Base-by-base conservation (phyloP, 1,140 invertebrate species). In the Pogonomyrmex californicus region DNA sequence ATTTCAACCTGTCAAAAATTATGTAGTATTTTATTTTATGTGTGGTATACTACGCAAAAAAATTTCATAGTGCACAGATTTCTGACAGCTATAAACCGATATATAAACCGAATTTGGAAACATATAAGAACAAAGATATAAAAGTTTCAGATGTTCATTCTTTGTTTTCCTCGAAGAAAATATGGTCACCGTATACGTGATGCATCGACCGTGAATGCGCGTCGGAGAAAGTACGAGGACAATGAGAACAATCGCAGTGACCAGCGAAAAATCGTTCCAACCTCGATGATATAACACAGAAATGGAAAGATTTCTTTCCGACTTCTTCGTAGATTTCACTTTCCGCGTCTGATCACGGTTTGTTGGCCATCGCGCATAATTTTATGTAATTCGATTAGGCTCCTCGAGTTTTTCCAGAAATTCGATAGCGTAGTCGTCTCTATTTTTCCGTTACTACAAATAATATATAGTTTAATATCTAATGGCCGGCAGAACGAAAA, bases 211-310 rank as follows among this genome's bases (percentile, higher is more conserved):
- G 56, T 62, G 71, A 88, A 85, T 71, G 12, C 12, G 12, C 44
- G 30, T 9, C 9, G 47, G 65, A 85, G 87, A 88, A 88, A 88
- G 79, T 73, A 49, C 30, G 9, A 2, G n/a, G n/a, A 78, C 44
- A 51, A 66, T 65, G 60, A 66, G 33, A 51, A 23, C 38, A 7
- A 73, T 82, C 51, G 30, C 14, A 38, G 23, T 56, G 78, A 56
- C 23, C 49, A 36, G 36, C 5, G 23, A 47, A 47, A 70, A 70
- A 70, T 70, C 23, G 4, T 70, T 70, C 4, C 63, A 56, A 63
- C 51, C 65, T 9, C 38, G 23, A n/a, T 79, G 60, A 12, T 38
- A 70, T 82, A 71, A 60, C 38, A n/a, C 23, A 47, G 23, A 33
- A 49, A 68, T 41, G 17, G 47, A 71, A 58, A 63, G 71, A 73